Conservation (phyloP, 2,888 invertebrate genomes). For the Hylaea fasciaria region DNA sequence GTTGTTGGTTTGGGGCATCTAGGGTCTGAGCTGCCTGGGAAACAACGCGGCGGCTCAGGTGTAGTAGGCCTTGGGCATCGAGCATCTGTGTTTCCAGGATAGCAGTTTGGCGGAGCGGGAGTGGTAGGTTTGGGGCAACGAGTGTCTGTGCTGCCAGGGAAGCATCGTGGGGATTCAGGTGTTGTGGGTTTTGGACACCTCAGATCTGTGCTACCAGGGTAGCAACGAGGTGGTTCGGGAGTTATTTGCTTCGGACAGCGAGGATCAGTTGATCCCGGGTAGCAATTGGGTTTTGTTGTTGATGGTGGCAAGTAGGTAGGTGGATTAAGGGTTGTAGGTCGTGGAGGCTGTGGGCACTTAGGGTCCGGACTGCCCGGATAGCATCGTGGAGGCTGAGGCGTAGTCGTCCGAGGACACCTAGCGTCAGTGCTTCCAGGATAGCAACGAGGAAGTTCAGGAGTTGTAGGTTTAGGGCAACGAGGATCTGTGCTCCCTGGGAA, state of each 20-base stretch:
- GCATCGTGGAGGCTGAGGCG: slow-evolving; percentile 35
- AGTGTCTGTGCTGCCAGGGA: slow-evolving; percentile 55
- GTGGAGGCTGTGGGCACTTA: slow-evolving; percentile 59
- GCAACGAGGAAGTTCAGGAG: slow-evolving; percentile 45
- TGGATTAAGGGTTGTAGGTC: slow-evolving; percentile 43
- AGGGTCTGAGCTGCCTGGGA: slow-evolving; percentile 54
- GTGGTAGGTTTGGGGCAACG: slow-evolving; percentile 45
- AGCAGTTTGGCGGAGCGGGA: slow-evolving; percentile 39
- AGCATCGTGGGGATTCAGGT: slow-evolving; percentile 37
- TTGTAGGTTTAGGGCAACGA: slow-evolving; percentile 52
- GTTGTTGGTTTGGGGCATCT: slow-evolving; percentile 50
- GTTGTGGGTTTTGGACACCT: slow-evolving; percentile 54
- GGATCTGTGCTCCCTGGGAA: slow-evolving; percentile 63
- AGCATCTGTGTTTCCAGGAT: slow-evolving; percentile 57
- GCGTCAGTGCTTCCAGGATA: slow-evolving; percentile 45
- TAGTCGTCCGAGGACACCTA: slow-evolving; percentile 46
- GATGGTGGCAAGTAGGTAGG: slow-evolving; percentile 52
- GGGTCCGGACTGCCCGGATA: slow-evolving; percentile 30
- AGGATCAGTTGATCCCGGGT: slow-evolving; percentile 54
- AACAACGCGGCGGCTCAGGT: slow-evolving; percentile 43
- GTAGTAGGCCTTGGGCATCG: slow-evolving; percentile 55
- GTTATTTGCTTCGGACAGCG: slow-evolving; percentile 49
- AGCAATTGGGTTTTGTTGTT: slow-evolving; percentile 46
- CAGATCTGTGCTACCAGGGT: slow-evolving; percentile 61
- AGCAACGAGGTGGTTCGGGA: slow-evolving; percentile 40